Evolutionary conservation across 2,888 invertebrate genomes (phyloP), one percentile per base, ranked within the genome.

Genomic region (Nymphalis c-album): DNA sequence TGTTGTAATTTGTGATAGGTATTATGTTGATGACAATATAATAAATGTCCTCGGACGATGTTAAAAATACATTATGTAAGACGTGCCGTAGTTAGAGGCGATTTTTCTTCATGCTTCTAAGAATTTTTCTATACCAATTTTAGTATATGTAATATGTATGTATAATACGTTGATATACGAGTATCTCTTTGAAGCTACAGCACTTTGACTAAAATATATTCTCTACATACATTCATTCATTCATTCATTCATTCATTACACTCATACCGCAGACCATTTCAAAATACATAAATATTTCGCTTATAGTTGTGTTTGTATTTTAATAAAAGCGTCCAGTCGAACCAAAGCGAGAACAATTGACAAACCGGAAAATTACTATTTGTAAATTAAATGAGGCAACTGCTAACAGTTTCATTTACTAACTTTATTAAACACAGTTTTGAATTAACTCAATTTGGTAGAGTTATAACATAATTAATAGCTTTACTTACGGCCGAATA

Each of bases 1-100:
- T 71, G 68, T 65, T 51, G 66, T 71, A 67, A 71, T 73, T 71
- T 71, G 69, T 60, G 68, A 62, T 60, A 68, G 68, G 64, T 69
- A 71, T 67, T 67, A 67, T 63, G 68, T 60, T 69, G 67, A 66
- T 67, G 68, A 71, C 67, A 70, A 70, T 62, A 67, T 72, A 71
- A 71, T 67, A 69, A 67, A 69, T 71, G 69, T 71, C 61, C 66
- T 40, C 18, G 48, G 20, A 16, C 55, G 31, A 35, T 35, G n/a
- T 17, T 35, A 31, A 7, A 60, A 63, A 67, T 53, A 51, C 50
- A 31, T 50, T 53, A 31, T 59, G 50, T 58, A 53, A n/a, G 47
- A 63, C 45, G 47, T 40, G n/a, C 45, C 8, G 13, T 45, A 45
- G 22, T 40, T 45, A 40, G 58, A 17, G n/a, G 22, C 16, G 16